Percentiles rank a stretch among this genome's conserved stretches.
Conservation (phyloP, 2,113 vertebrate genomes). For the Pristiophorus japonicus region DNA sequence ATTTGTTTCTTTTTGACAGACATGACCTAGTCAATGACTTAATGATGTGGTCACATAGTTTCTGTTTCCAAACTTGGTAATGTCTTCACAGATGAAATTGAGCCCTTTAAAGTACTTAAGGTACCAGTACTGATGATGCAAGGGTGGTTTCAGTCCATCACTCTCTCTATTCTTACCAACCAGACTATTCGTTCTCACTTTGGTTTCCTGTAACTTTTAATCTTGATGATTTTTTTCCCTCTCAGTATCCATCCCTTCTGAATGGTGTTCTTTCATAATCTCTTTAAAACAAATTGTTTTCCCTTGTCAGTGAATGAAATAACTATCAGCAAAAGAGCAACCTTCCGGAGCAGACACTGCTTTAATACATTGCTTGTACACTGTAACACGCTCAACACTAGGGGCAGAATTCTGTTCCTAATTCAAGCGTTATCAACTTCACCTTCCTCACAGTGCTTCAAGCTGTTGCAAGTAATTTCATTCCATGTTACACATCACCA, state of each 20-base stretch:
- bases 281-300: not conserved
- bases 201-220: not conserved
- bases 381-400: not conserved
- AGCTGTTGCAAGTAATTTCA: not conserved
- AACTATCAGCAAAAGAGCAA: not conserved
- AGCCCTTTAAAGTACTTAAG: too few relatives aligned
- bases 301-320: not conserved
- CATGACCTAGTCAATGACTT: not conserved
- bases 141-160: not conserved
- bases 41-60: not conserved
- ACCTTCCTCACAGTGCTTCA: not conserved
- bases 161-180: not conserved
- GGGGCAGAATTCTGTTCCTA: not conserved
- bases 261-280: not conserved
- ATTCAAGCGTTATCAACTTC: not conserved
- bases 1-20: not conserved
- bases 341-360: not conserved
- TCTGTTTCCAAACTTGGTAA: not conserved
- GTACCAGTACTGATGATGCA: too few relatives aligned
- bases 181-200: too few relatives aligned
- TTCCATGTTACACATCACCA: constrained; percentile 21
- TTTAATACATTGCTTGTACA: not conserved
- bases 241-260: not conserved
- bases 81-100: too few relatives aligned
- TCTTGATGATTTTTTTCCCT: not conserved